Evolutionary conservation across 2,797 vertebrate species (phyloP).

Genomic region (Trachops cirrhosus): DNA sequence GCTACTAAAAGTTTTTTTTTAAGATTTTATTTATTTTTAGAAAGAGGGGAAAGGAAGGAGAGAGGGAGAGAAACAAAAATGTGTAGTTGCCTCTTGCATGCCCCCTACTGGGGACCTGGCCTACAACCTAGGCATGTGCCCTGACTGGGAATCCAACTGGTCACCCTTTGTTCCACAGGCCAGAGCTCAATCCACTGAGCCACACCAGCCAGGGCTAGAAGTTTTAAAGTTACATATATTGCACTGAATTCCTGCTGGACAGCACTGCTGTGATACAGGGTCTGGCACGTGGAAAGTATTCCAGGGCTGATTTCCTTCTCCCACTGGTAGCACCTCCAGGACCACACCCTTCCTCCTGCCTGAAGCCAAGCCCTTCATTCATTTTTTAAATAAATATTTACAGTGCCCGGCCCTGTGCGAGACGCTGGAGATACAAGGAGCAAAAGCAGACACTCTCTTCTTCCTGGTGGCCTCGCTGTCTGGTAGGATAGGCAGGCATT

Average conservation of each 20-base stretch:
- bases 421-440: not conserved
- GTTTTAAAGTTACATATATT: not conserved
- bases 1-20: not conserved
- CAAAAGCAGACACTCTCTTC: not conserved
- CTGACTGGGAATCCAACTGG: too few species aligned
- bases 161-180: too few species aligned
- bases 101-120: too few species aligned
- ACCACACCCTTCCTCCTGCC: not conserved
- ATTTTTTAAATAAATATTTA: not conserved
- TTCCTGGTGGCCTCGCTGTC: not conserved
- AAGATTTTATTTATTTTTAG: too few species aligned
- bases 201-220: not conserved
- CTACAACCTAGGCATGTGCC: too few species aligned
- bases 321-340: not conserved
- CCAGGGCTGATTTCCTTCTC: not conserved
- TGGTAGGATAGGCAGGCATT: not conserved
- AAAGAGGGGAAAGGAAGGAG: too few species aligned
- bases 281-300: not conserved
- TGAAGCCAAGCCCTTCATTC: not conserved
- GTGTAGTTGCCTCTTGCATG: too few species aligned
- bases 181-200: too few species aligned
- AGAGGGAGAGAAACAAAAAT: too few species aligned
- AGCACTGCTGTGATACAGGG: not conserved
- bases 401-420: not conserved
- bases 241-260: not conserved